Evolutionary conservation across 2,797 vertebrate genomes (phyloP), one percentile per base, ranked within the genome.

Genomic region (Saxicola maurus): DNA sequence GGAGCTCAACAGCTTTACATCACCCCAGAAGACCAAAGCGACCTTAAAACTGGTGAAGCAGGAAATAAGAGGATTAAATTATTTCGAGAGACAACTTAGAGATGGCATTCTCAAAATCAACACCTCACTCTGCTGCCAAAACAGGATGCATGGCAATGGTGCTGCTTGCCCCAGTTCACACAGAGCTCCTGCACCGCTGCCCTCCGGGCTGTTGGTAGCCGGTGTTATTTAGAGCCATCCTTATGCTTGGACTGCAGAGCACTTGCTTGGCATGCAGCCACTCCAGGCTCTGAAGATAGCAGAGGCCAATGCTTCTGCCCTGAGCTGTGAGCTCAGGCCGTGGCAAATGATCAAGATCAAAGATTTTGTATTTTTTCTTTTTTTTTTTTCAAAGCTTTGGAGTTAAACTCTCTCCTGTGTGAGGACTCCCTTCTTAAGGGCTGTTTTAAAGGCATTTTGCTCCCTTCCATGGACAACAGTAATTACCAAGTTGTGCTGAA

Each of bases 21-120:
- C 46, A 62, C 69, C 91, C 56, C 89, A 85, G 52, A 75, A 90
- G 93, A 94, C 82, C 56, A 48, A 84, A 85, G 46, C 1, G 6
- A 81, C 62, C 64, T 95, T 81, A 93, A 92, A 94, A 87, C 77
- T 66, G 69, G 52, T 91, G 62, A 84, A 90, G 74, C 62, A 89
- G 77, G 76, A 91, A 89, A 69, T 86, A 86, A 92, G 84, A 92
- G 84, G 95, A 95, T 95, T 93, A 90, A 48, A 90, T 80, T 87
- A 37, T 90, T 85, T 81, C 0, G 0, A 85, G 62, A 72, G 71
- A 73, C 67, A 82, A 87, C 71, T 79, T 71, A 59, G 65, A 77
- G 55, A 89, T 67, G 56, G 69, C 46, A 53, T 60, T 93, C 67
- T 86, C 71, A 91, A 89, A 92, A 93, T 62, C 82, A 64, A 18